A percentile compares a stretch with the other conserved stretches of the same genome.
Evolutionary conservation across 2,797 vertebrate genomes (phyloP).

Genomic region (Lagorchestes hirsutus): DNA sequence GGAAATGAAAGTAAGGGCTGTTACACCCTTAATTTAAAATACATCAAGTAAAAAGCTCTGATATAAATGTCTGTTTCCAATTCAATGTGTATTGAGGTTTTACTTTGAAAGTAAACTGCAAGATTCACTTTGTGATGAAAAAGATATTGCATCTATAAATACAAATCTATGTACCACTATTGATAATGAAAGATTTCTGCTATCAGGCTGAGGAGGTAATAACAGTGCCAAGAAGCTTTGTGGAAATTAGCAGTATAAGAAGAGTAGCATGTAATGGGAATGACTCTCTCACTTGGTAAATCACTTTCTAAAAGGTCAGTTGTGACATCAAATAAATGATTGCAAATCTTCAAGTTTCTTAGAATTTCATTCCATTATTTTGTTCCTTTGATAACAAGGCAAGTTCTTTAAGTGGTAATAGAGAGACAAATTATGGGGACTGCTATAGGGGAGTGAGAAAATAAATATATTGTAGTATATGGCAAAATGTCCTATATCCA

Average conservation of each 20-base stretch:
- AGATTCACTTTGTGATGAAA: not conserved
- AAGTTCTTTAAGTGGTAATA: conserved; percentile 54
- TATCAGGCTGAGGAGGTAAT: conserved; percentile 70
- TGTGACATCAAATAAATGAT: conserved; percentile 72
- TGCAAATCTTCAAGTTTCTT: conserved; percentile 61
- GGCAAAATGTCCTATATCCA: conserved; percentile 39
- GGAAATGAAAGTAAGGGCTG: conserved; percentile 56
- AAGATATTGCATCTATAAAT: conserved; percentile 63
- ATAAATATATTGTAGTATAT: conserved; percentile 48
- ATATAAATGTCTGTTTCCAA: conserved; percentile 58
- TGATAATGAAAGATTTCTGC: conserved; percentile 59
- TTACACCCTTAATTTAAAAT: conserved; percentile 72
- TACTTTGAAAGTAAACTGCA: conserved; percentile 21
- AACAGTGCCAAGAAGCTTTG: conserved; percentile 70
- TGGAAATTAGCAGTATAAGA: conserved; percentile 70
- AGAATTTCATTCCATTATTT: conserved; percentile 38
- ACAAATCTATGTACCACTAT: conserved; percentile 55
- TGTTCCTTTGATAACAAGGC: conserved; percentile 74
- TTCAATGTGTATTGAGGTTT: conserved; percentile 55
- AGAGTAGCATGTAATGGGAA: conserved; percentile 74
- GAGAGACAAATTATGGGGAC: conserved; percentile 47
- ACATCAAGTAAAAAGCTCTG: conserved; percentile 44
- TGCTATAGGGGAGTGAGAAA: conserved; percentile 52
- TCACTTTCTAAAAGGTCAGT: conserved; percentile 79
- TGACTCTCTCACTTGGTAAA: conserved; percentile 80